phyloP scores from a whole-genome alignment of 2,888 invertebrate species.

The Mamestra brassicae region DNA sequence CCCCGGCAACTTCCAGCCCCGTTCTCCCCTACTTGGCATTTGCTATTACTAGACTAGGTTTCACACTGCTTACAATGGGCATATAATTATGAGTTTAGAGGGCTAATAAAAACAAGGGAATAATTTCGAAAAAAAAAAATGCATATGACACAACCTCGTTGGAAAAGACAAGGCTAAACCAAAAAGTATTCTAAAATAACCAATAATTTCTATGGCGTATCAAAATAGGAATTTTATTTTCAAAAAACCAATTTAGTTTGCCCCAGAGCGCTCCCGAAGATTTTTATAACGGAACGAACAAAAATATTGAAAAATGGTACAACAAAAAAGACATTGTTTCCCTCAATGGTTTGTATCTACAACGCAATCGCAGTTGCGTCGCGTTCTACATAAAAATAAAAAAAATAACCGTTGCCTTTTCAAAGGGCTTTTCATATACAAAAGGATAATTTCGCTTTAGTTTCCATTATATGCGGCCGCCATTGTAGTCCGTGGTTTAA shows the following conservation, averaged over 20 bases:
- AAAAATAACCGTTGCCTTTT: conserved; percentile 66
- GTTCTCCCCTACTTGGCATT: neutral
- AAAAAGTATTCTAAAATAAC: neutral
- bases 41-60: neutral
- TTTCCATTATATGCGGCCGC: conserved; percentile 74
- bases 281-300: conserved; percentile 43
- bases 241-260: conserved; percentile 30
- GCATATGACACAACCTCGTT: neutral
- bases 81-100: neutral
- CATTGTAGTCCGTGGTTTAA: conserved; percentile 76
- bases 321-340: conserved; percentile 72
- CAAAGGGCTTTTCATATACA: conserved; percentile 82
- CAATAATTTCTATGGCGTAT: neutral
- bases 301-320: conserved; percentile 60
- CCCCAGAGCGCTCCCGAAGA: conserved; percentile 17
- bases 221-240: conserved; percentile 2
- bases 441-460: conserved; percentile 83
- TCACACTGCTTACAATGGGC: neutral
- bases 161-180: neutral
- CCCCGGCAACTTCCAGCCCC: too few relatives aligned
- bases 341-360: conserved; percentile 70
- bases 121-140: neutral
- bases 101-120: neutral
- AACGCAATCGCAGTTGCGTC: conserved; percentile 70
- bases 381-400: conserved; percentile 70